These are phyloP conservation scores for Hiodon tergisus DNA, from an alignment of 2,113 vertebrate species.

Conservation along the genomic window DNA sequence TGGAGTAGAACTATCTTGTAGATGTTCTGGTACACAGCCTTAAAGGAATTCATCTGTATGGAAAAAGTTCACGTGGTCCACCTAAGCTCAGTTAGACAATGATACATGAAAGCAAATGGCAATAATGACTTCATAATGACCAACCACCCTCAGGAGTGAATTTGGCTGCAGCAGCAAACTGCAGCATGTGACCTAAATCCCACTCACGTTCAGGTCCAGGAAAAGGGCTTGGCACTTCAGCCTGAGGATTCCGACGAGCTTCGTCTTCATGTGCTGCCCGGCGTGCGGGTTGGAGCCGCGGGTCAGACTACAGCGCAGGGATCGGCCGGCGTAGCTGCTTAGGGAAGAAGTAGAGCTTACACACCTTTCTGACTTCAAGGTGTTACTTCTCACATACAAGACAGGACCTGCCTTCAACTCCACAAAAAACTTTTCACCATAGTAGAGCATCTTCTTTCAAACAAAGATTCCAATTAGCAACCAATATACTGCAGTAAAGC, in stretches of 20 bases:
- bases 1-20: conserved; percentile 87
- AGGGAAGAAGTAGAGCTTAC: neutral
- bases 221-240: conserved; percentile 77
- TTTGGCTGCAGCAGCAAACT: neutral
- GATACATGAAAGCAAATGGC: neutral
- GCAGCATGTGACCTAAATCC: neutral
- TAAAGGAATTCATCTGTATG: conserved; percentile 74
- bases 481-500: too few species aligned
- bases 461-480: too few species aligned
- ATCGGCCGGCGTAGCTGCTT: conserved; percentile 72
- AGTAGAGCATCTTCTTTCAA: too few species aligned
- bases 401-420: neutral
- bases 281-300: conserved; percentile 58
- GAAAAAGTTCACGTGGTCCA: too few species aligned
- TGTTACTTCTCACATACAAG: too few species aligned
- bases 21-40: conserved; percentile 71
- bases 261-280: conserved; percentile 72
- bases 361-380: neutral
- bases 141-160: neutral
- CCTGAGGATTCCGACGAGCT: conserved; percentile 69
- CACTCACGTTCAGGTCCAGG: conserved; percentile 75
- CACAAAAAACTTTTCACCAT: neutral
- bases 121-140: neutral
- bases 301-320: conserved; percentile 77
- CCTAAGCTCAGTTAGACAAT: neutral